A percentile compares a stretch with the other conserved stretches of the same genome.
Evolutionary conservation across 2,888 invertebrate species (phyloP).

Genomic region (Drosophila robusta): DNA sequence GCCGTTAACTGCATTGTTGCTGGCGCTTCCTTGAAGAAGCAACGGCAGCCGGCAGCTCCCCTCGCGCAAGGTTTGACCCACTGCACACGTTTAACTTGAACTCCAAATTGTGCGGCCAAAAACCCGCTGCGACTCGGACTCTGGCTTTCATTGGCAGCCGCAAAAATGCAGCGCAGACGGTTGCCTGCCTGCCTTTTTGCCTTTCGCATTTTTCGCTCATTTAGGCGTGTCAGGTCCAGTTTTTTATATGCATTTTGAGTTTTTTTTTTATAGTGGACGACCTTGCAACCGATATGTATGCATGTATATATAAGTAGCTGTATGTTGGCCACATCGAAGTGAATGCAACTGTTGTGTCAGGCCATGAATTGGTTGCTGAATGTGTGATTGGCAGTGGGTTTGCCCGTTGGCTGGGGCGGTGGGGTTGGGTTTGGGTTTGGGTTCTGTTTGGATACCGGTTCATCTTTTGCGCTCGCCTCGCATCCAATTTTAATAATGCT

Average conservation of each 20-base stretch:
- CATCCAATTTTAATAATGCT: slow-evolving; percentile 53
- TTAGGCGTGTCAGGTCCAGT: slow-evolving; percentile 81
- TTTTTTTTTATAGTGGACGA: slow-evolving; percentile 76
- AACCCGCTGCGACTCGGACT: slow-evolving; percentile 48
- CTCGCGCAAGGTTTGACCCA: slow-evolving; percentile 71
- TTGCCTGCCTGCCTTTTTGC: slow-evolving; percentile 46
- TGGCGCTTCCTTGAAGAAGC: slow-evolving; percentile 72
- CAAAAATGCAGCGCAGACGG: slow-evolving; percentile 50
- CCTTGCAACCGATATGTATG: slow-evolving; percentile 84
- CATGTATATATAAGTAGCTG: slow-evolving; percentile 22
- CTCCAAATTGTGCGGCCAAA: slow-evolving; percentile 60
- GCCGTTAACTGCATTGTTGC: slow-evolving; percentile 68
- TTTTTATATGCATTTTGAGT: slow-evolving; percentile 48
- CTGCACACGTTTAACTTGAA: slow-evolving; percentile 79
- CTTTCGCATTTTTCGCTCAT: slow-evolving; percentile 76
- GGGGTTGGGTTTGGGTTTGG: slow-evolving; percentile 8
- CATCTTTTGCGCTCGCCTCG: slow-evolving; percentile 34
- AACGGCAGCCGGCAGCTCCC: slow-evolving; percentile 28
- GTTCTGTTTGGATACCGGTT: slow-evolving; percentile 28
- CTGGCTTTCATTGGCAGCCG: slow-evolving; percentile 64
- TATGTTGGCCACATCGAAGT: slow-evolving; percentile 57
- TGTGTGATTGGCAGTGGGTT: slow-evolving; percentile 53
- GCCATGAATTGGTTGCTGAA: slow-evolving; percentile 51
- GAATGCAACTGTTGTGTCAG: slow-evolving; percentile 52
- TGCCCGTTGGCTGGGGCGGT: slow-evolving; percentile 11